Percentiles rank a stretch among this genome's conserved stretches.
Evolutionary conservation across 2,888 invertebrate genomes (phyloP).

Genomic region (Nebria brevicollis): DNA sequence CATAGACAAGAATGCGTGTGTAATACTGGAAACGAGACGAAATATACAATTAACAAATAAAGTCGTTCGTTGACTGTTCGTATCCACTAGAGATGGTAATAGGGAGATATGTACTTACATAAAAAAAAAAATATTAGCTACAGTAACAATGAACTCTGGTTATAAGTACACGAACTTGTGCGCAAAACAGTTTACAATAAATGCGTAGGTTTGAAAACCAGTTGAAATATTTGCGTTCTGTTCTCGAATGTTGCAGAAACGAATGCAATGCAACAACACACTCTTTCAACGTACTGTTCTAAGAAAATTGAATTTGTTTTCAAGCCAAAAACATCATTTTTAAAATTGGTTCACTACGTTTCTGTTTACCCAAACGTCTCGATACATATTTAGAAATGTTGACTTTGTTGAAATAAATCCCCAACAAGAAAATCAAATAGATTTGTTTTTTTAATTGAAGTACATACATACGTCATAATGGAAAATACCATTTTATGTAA

Average conservation of each 20-base stretch:
- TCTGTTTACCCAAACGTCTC: neutral
- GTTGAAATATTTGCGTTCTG: constrained; percentile 1
- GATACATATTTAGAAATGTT: neutral
- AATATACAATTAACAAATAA: neutral
- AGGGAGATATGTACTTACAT: neutral
- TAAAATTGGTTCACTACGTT: neutral
- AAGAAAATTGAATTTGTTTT: neutral
- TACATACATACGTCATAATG: neutral
- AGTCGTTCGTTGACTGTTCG: neutral
- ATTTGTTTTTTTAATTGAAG: no score
- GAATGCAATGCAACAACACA: neutral
- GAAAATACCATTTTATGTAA: neutral
- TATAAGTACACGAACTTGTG: neutral
- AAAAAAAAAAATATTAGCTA: neutral
- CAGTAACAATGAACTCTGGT: neutral
- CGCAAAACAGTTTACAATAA: neutral
- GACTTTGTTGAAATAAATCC: no score
- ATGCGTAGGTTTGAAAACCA: neutral
- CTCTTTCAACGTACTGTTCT: neutral
- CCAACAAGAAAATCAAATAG: no score
- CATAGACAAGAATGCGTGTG: no score
- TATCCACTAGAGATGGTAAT: neutral
- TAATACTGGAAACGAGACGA: neutral
- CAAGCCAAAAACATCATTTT: neutral
- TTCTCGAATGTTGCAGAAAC: neutral